Percentiles rank a stretch among this genome's conserved stretches.
These are phyloP conservation scores for Falcunculus frontatus DNA, from an alignment of 2,113 vertebrate genomes.

Conservation along the genomic window DNA sequence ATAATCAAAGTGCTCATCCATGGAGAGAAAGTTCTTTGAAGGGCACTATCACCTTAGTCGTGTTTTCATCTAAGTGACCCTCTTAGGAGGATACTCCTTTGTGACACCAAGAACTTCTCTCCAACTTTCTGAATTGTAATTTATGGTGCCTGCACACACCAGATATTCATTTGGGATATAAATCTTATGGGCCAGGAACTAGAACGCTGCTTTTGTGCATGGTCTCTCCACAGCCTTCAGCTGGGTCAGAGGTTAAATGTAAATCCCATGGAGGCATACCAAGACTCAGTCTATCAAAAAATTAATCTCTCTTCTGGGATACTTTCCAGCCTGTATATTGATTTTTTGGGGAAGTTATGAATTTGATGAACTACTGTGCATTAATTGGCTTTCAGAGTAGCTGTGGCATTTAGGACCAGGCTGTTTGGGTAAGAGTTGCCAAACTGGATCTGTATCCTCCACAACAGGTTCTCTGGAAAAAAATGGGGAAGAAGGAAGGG, in stretches of 20 bases:
- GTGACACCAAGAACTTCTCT: background rate
- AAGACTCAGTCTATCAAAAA: background rate
- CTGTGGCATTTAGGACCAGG: background rate
- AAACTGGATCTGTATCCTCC: background rate
- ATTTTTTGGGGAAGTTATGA: background rate
- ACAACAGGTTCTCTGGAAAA: background rate
- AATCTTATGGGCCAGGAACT: background rate
- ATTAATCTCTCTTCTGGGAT: background rate
- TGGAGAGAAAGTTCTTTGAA: background rate
- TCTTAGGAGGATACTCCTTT: background rate
- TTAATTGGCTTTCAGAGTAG: background rate
- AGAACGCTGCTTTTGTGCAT: background rate
- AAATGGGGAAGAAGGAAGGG: background rate
- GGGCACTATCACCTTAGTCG: fast-evolving
- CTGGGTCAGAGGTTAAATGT: background rate
- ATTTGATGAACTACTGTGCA: background rate
- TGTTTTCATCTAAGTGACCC: background rate
- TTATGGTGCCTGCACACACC: background rate
- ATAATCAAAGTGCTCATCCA: background rate
- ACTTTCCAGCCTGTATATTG: background rate
- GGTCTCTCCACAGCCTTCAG: background rate
- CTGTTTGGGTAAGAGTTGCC: background rate
- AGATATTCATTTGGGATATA: background rate
- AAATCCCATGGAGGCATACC: background rate
- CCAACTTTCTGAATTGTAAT: background rate